Conservation (phyloP, 2,113 vertebrate species). For the Mobula hypostoma region DNA sequence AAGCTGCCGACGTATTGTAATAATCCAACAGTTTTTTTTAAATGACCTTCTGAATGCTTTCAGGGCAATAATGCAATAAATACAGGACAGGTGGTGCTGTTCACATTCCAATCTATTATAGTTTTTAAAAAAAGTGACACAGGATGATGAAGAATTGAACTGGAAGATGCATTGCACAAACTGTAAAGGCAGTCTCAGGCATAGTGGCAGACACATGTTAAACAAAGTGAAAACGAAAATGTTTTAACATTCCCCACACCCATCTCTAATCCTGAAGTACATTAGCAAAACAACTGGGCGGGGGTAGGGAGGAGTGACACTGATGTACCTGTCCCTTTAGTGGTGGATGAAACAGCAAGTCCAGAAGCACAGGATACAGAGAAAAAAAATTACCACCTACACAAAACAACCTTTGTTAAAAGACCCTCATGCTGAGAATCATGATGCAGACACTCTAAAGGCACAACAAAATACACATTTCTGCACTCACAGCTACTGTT, state of each 20-base stretch:
- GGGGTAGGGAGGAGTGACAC: neutral
- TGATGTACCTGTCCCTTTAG: neutral
- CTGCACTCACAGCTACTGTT: neutral
- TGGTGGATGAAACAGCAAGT: neutral
- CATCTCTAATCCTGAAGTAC: neutral
- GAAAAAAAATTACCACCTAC: neutral
- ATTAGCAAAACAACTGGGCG: neutral
- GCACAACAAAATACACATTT: neutral
- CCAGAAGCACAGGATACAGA: too few relatives aligned
- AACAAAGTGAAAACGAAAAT: neutral
- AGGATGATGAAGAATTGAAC: neutral
- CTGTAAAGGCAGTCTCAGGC: neutral
- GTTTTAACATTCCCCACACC: neutral
- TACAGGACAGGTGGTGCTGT: neutral
- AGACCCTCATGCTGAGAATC: neutral
- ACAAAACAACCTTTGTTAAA: neutral
- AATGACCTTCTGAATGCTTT: neutral
- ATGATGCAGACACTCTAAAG: neutral
- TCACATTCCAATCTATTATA: neutral
- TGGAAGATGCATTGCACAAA: neutral
- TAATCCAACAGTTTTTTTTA: neutral
- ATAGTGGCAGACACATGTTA: neutral
- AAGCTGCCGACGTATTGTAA: neutral
- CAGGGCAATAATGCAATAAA: neutral
- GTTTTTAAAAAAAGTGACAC: neutral